Conservation (phyloP, 2,113 vertebrate species). For the Rhinolophus ferrumequinum region DNA sequence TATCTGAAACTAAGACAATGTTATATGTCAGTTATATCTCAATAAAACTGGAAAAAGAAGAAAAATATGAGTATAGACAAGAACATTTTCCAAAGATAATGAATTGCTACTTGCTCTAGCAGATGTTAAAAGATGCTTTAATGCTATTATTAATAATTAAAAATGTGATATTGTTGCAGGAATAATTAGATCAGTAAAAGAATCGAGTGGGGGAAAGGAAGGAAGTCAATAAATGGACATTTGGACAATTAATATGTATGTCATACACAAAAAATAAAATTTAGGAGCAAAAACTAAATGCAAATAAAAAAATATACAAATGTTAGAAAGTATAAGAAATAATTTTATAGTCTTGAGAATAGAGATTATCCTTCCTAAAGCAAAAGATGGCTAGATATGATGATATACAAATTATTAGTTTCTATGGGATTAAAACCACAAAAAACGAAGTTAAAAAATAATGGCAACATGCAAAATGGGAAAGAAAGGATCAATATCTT, state of each 20-base stretch:
- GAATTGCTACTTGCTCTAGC: background rate
- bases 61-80: background rate
- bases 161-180: background rate
- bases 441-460: background rate
- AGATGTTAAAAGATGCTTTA: background rate
- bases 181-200: background rate
- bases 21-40: no score
- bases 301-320: background rate
- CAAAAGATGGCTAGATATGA: background rate
- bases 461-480: no score
- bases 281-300: background rate
- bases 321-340: background rate
- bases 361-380: background rate
- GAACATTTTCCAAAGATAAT: background rate
- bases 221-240: background rate
- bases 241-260: background rate
- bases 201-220: background rate
- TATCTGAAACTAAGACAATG: no score
- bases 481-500: no score
- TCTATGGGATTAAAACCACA: background rate
- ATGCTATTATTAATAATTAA: background rate
- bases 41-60: background rate
- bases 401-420: background rate
- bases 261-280: background rate
- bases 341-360: background rate